Percentiles rank a stretch among this genome's conserved stretches.
phyloP scores from a whole-genome alignment of 2,888 invertebrate species.

The Acholoe squamosa region DNA sequence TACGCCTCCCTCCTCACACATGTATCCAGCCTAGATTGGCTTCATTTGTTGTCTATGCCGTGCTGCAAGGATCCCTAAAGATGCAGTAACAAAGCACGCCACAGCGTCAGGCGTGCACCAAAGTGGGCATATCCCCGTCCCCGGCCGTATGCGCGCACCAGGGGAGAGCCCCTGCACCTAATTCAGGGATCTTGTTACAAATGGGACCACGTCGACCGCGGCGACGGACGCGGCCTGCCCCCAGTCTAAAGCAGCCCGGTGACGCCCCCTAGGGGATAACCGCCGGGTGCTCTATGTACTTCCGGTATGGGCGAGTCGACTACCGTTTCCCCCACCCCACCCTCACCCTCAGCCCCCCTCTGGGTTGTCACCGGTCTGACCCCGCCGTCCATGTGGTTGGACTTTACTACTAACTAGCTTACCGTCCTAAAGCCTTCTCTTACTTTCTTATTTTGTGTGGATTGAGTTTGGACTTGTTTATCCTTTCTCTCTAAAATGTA shows the following conservation, averaged over 20 bases:
- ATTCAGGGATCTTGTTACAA: conserved; percentile 49
- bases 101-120: neutral
- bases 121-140: conserved; percentile 49
- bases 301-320: conserved; percentile 1
- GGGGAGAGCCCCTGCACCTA: neutral
- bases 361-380: neutral
- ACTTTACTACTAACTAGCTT: neutral
- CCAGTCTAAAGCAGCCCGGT: neutral
- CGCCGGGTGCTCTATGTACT: conserved; percentile 23
- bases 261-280: neutral
- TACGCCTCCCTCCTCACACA: neutral
- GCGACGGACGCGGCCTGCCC: neutral
- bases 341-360: too few relatives aligned
- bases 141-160: neutral
- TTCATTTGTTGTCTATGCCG: conserved; percentile 46
- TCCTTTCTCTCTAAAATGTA: neutral
- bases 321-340: too few relatives aligned
- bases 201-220: conserved; percentile 2
- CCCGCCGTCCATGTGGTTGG: neutral
- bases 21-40: neutral
- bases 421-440: too few relatives aligned
- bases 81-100: conserved; percentile 51
- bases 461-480: neutral
- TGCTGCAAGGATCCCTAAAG: neutral
- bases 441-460: too few relatives aligned